These are phyloP conservation scores for Brachyalestes nurse DNA, from an alignment of 2,797 vertebrate genomes.

Conservation along the genomic window DNA sequence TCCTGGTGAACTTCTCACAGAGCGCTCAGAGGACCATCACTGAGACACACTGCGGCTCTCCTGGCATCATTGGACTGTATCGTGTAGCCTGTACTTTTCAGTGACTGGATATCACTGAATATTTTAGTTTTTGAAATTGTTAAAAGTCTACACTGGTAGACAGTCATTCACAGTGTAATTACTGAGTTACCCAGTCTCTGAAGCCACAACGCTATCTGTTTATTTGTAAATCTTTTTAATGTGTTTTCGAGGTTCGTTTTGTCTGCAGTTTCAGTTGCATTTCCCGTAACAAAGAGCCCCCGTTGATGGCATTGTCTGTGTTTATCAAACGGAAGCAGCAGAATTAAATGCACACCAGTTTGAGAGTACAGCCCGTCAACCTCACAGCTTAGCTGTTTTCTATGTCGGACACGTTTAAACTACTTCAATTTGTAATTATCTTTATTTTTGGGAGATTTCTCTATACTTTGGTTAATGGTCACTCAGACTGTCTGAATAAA, in stretches of 20 bases:
- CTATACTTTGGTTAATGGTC: neutral
- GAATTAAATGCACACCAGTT: constrained; percentile 28
- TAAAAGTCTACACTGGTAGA: too few relatives aligned
- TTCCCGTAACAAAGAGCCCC: constrained; percentile 68
- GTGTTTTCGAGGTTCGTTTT: neutral
- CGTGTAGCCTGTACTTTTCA: neutral
- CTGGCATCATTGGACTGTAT: too few relatives aligned
- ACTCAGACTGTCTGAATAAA: constrained; percentile 1
- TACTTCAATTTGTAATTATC: neutral
- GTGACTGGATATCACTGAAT: neutral
- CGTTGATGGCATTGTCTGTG: constrained; percentile 45
- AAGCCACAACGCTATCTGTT: neutral
- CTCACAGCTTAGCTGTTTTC: neutral
- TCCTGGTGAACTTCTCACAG: too few relatives aligned
- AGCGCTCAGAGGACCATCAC: too few relatives aligned
- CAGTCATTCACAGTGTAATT: neutral
- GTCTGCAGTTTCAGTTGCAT: neutral
- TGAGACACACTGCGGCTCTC: too few relatives aligned
- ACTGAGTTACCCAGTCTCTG: neutral
- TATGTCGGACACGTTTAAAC: neutral
- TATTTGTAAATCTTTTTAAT: too few relatives aligned
- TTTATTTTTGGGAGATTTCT: neutral
- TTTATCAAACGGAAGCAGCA: constrained; percentile 34
- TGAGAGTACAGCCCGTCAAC: neutral
- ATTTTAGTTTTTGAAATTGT: neutral